Percentiles rank a stretch among this genome's conserved stretches.
phyloP scores from a whole-genome alignment of 1,140 invertebrate species.

The Penaeus indicus region DNA sequence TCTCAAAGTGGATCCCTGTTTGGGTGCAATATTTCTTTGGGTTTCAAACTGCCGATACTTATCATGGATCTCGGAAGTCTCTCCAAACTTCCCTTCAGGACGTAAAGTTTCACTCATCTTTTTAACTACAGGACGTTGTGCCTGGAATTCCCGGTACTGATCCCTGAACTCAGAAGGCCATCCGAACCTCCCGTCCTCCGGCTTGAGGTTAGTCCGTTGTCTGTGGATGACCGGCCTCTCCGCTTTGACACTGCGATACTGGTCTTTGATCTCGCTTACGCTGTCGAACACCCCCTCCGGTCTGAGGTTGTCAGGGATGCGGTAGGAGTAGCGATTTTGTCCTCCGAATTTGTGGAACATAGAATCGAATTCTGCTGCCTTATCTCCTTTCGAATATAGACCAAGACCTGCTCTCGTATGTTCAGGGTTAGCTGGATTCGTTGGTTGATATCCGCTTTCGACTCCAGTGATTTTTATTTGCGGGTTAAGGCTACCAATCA shows the following conservation, averaged over 20 bases:
- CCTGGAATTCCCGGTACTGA: conserved; percentile 27
- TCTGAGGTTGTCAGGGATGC: conserved; percentile 41
- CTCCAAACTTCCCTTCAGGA: conserved; percentile 31
- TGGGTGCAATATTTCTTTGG: conserved; percentile 34
- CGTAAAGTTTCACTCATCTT: not conserved
- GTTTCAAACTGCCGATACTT: conserved; percentile 29
- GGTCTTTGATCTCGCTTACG: conserved; percentile 46
- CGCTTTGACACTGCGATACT: conserved; percentile 30
- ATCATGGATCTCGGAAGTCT: conserved; percentile 35
- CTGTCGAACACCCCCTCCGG: conserved; percentile 32
- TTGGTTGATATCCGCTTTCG: conserved; percentile 20
- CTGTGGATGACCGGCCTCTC: conserved; percentile 8
- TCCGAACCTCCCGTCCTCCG: conserved; percentile 46
- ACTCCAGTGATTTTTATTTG: conserved; percentile 10
- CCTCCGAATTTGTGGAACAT: conserved; percentile 35
- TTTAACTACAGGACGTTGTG: conserved; percentile 29
- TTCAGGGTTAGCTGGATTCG: conserved; percentile 35
- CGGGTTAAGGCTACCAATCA: conserved; percentile 16
- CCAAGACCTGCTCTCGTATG: conserved; percentile 1
- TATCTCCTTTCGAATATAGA: not conserved
- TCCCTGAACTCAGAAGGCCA: conserved; percentile 32
- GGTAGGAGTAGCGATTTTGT: conserved; percentile 22
- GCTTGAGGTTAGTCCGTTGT: conserved; percentile 35
- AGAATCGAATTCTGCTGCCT: conserved; percentile 12
- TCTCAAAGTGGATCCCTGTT: not conserved